Base-by-base conservation (phyloP, 2,797 vertebrate genomes). In the Gymnothorax reevesii region DNA sequence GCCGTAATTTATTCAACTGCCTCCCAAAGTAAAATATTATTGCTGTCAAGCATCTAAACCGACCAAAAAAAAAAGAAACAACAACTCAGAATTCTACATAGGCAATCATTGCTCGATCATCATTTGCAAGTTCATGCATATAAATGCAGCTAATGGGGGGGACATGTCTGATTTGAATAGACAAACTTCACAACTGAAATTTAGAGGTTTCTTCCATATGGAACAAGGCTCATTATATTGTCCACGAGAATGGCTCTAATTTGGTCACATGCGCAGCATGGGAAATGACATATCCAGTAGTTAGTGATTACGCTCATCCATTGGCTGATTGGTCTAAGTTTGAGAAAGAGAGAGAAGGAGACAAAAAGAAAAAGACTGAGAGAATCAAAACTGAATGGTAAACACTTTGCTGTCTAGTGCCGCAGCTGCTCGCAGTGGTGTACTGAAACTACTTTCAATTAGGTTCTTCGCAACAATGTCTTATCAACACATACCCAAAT, bases 251-350 rank as follows among this genome's bases (percentile, higher is more conserved):
- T 85, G 69, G 33, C 42, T 66, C 64, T 85, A 83, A 90, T 92
- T 91, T 95, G 92, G 93, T 92, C 91, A 93, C 94, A 93, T 92
- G 93, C 94, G 93, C 92, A 92, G 94, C 94, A 88, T 92, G 89
- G 88, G 89, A 89, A 92, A 91, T 62, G 27, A 85, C 88, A 90
- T 90, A 90, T 91, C 83, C 86, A 64, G 90, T 89, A 87, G 88
- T 84, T 83, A 13, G 88, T 89, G 92, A 94, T 95, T 93, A 94
- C 92, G 92, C 89, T 10, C 4, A 22, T 84, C 59, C 59, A 60
- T 66, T 8, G 57, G 60, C 55, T 33, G 33, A 49, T 20, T 66
- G 15, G 59, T 22, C 8, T 84, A 42, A 17, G 25, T 42, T 33
- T 79, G 13, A 62, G 60, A 62, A 13, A 62, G 10, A 22, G 62